phyloP scores from a whole-genome alignment of 2,888 invertebrate species.

The Silvanus unidentatus region DNA sequence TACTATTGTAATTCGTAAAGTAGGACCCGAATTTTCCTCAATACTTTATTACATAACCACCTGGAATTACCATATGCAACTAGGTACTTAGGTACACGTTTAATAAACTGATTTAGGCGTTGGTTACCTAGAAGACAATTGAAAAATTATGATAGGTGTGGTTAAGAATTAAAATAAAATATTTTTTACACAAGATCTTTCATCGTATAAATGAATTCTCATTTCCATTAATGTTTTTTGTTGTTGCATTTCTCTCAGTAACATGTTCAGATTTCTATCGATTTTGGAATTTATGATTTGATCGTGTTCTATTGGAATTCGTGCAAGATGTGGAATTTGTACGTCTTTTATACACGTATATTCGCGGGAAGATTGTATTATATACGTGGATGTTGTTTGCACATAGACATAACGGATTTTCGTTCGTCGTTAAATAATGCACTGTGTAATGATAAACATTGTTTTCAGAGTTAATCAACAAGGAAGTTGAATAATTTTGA shows the following conservation, averaged over 20 bases:
- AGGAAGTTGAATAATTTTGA: constrained; percentile 7
- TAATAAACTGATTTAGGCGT: too few relatives aligned
- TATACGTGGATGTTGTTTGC: constrained; percentile 2
- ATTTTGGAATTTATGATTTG: constrained; percentile 23
- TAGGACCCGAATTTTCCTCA: too few relatives aligned
- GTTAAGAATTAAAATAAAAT: constrained; percentile 15
- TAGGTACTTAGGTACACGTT: too few relatives aligned
- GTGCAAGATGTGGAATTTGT: constrained; percentile 5
- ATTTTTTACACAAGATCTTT: constrained; percentile 13
- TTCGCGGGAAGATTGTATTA: constrained; percentile 1
- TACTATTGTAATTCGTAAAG: too few relatives aligned
- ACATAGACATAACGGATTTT: constrained; percentile 7
- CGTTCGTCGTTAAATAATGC: constrained; percentile 8
- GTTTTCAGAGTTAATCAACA: constrained; percentile 8
- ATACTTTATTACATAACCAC: too few relatives aligned
- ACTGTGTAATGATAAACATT: constrained; percentile 11
- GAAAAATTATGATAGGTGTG: constrained; percentile 10
- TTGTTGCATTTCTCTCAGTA: constrained; percentile 21
- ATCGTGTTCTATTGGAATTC: constrained; percentile 14
- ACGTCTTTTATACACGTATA: constrained; percentile 1
- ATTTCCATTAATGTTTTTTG: constrained; percentile 12
- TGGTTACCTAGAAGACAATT: too few relatives aligned
- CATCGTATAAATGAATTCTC: too few relatives aligned
- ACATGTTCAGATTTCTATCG: constrained; percentile 27
- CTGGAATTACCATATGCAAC: too few relatives aligned